Conservation (phyloP, 2,888 invertebrate species). For the Opisthograptis luteolata region DNA sequence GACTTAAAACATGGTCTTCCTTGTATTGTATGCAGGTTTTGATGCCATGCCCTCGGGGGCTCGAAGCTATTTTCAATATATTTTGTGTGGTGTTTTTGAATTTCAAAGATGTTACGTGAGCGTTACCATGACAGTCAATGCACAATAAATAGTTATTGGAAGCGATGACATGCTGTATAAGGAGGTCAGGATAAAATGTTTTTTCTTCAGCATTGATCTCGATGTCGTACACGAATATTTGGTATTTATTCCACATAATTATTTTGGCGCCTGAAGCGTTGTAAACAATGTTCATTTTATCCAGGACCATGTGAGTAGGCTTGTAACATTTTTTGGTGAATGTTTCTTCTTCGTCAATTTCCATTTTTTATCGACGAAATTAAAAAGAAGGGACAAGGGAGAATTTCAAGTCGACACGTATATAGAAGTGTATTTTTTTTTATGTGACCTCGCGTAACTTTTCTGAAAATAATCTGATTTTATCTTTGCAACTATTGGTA, state of each 20-base stretch:
- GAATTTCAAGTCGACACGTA: no score
- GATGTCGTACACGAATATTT: conserved; percentile 64
- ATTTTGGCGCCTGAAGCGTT: conserved; percentile 47
- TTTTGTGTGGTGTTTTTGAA: conserved; percentile 59
- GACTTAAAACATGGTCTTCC: conserved; percentile 47
- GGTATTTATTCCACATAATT: conserved; percentile 71
- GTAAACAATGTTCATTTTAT: conserved; percentile 55
- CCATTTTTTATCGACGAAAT: conserved; percentile 47
- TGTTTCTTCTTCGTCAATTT: conserved; percentile 40
- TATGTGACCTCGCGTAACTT: no score
- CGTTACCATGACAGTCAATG: conserved; percentile 56
- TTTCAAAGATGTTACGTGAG: conserved; percentile 59
- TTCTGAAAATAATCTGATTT: no score
- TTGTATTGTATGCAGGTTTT: conserved; percentile 38
- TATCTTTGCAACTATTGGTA: no score
- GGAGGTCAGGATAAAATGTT: conserved; percentile 56
- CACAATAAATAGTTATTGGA: conserved; percentile 59
- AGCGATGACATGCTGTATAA: conserved; percentile 50
- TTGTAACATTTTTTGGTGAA: conserved; percentile 52
- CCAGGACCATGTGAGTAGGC: conserved; percentile 46
- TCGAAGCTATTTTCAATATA: conserved; percentile 51
- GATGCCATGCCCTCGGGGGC: conserved; percentile 47
- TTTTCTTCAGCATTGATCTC: conserved; percentile 49
- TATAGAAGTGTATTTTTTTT: no score
- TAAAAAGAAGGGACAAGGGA: no score